Percentiles rank a stretch among this genome's conserved stretches.
Conservation (phyloP, 2,113 vertebrate genomes). For the Beaufortia kweichowensis region DNA sequence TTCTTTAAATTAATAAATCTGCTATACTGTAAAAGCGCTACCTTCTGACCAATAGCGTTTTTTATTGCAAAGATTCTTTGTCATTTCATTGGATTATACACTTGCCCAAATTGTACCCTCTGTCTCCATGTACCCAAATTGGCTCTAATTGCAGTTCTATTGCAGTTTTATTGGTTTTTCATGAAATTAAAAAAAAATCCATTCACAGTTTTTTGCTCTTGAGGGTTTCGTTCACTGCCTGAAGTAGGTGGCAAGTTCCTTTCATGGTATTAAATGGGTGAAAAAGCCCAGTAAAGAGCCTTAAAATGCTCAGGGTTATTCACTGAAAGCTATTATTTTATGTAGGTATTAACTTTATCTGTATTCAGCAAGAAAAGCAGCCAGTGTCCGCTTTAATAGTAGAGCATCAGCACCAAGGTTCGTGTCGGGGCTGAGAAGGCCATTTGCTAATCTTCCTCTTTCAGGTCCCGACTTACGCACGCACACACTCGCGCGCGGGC, state of each 20-base stretch:
- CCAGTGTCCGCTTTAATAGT: conserved; percentile 49
- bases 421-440: conserved; percentile 36
- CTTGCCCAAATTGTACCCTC: neutral
- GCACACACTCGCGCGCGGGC: neutral
- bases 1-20: too few species aligned
- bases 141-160: neutral
- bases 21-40: too few species aligned
- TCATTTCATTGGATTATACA: neutral
- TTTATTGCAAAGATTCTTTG: neutral
- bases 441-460: conserved; percentile 45
- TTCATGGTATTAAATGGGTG: conserved; percentile 30
- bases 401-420: conserved; percentile 46
- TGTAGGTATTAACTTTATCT: conserved; percentile 41
- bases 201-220: neutral
- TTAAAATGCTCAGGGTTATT: conserved; percentile 21
- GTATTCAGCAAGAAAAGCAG: conserved; percentile 43
- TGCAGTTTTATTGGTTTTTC: neutral
- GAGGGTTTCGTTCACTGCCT: neutral
- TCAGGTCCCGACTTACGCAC: conserved; percentile 40
- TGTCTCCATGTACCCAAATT: too few species aligned
- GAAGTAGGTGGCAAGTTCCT: neutral
- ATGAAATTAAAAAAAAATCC: neutral
- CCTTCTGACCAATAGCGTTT: too few species aligned
- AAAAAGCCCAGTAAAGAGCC: conserved; percentile 16
- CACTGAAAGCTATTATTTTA: conserved; percentile 45